These are phyloP conservation scores for Brachyalestes nurse DNA, from an alignment of 2,797 vertebrate genomes.

Conservation along the genomic window DNA sequence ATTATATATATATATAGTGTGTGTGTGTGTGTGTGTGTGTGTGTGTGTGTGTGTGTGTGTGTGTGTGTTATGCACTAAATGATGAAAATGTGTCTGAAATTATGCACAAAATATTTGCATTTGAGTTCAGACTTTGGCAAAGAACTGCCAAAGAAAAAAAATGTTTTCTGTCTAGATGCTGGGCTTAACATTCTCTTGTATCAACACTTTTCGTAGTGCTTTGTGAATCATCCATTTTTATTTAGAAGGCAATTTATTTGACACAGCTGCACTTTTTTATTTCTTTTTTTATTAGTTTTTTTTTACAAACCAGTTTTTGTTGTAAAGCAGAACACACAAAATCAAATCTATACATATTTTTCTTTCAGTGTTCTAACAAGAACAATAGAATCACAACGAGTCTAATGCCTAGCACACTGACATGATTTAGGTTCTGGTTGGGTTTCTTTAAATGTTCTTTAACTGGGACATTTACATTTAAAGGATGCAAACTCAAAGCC, in stretches of 20 bases:
- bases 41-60: too few relatives aligned
- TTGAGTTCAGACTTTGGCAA: not conserved
- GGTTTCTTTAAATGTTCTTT: conserved; percentile 13
- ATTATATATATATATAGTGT: too few relatives aligned
- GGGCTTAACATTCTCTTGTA: not conserved
- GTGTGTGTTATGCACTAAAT: too few relatives aligned
- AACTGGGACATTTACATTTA: conserved; percentile 24
- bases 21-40: too few relatives aligned
- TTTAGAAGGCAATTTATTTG: conserved; percentile 23
- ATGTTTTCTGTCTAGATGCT: not conserved
- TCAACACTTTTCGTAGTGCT: conserved; percentile 15
- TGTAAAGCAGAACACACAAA: conserved; percentile 82
- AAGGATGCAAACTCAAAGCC: conserved; percentile 26
- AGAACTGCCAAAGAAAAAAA: not conserved
- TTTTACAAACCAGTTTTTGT: conserved; percentile 78
- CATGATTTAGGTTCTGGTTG: conserved; percentile 2
- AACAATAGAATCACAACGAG: conserved; percentile 79
- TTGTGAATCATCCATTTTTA: conserved; percentile 1
- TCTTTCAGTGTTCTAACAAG: conserved; percentile 74
- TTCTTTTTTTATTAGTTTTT: conserved; percentile 70
- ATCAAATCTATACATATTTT: conserved; percentile 81
- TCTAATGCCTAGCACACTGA: conserved; percentile 63
- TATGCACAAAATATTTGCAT: not conserved
- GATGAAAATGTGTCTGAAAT: too few relatives aligned
- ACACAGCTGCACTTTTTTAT: conserved; percentile 60